Evolutionary conservation across 2,797 vertebrate species (phyloP), one percentile per base, ranked within the genome.

Genomic region (Semotilus atromaculatus): DNA sequence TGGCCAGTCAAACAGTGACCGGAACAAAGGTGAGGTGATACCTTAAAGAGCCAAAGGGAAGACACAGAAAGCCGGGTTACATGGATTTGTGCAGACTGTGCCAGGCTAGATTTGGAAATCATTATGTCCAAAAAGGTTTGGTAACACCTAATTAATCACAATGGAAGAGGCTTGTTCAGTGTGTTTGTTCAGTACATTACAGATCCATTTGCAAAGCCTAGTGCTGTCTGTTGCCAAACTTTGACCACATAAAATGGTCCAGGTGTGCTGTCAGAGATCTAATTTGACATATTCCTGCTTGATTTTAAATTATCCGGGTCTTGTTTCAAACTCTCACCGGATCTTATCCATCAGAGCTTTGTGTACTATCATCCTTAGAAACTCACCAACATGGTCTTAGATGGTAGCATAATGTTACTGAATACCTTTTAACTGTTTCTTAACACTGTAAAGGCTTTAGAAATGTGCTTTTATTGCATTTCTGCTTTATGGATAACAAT

Each of bases 91-190:
- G 0, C 19, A 16, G 78, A 80, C 62, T 51, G 66, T 1, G 21
- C 78, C 64, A 83, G 45, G 58, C 60, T 67, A 67, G 16, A 67
- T 67, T 83, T 83, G 60, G 48, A 77, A 66, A 55, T 58, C 45
- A 40, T 38, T 53, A 66, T 29, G 9, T 38, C 31, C 72, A 75
- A 40, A 67, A 55, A 64, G 40, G n/a, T n/a, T 48, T 18, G 60
- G 23, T 40, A 55, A 48, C 48, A 83, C 14, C 34, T 31, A 67
- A 83, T 53, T 66, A 67, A 75, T 51, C 43, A 26, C 31, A 38
- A 29, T 26, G 34, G 45, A 55, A 26, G 16, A 81, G 78, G 66
- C 34, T 70, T 70, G 62, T n/a, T n/a, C 62, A 80, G 31, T 26
- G 29, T 48, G 43, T 51, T 80, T 14, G 16, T 68, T 68, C 9